phyloP scores from a whole-genome alignment of 2,797 vertebrate species.

The Malacoraja senta region DNA sequence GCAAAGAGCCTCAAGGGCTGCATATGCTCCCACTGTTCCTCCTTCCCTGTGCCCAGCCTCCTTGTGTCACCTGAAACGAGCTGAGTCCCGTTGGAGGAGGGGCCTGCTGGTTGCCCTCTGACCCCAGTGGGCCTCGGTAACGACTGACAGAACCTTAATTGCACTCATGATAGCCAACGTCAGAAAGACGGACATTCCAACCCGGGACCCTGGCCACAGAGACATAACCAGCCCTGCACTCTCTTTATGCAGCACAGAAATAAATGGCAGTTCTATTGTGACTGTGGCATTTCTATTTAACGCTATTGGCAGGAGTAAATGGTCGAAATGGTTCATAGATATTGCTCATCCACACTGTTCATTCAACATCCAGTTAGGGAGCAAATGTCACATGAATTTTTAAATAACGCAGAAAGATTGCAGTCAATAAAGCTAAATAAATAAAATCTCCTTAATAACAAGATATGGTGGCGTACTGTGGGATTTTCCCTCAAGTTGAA shows the following conservation, averaged over 20 bases:
- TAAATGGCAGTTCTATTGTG: background rate
- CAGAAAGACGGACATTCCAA: background rate
- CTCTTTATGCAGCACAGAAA: background rate
- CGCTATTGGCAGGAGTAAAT: background rate
- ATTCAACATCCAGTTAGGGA: background rate
- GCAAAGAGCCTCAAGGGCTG: background rate
- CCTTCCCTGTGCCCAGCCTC: background rate
- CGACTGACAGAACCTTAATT: background rate
- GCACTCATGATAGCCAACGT: background rate
- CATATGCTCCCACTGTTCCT: background rate
- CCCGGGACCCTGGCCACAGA: background rate
- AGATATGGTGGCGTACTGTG: background rate
- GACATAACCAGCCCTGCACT: background rate
- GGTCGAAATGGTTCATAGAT: background rate
- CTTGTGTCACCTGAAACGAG: too few relatives aligned
- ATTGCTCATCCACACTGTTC: slow-evolving; percentile 9
- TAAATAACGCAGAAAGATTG: slow-evolving; percentile 20
- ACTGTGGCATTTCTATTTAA: background rate
- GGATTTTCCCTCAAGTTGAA: background rate
- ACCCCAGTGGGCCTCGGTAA: background rate
- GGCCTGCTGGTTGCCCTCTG: background rate
- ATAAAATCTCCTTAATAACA: slow-evolving; percentile 30
- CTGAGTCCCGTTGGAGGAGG: background rate
- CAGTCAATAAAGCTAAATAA: slow-evolving; percentile 21
- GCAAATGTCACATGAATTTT: slow-evolving; percentile 32